Evolutionary conservation across 2,113 vertebrate genomes (phyloP).

Genomic region (Abramis brama): DNA sequence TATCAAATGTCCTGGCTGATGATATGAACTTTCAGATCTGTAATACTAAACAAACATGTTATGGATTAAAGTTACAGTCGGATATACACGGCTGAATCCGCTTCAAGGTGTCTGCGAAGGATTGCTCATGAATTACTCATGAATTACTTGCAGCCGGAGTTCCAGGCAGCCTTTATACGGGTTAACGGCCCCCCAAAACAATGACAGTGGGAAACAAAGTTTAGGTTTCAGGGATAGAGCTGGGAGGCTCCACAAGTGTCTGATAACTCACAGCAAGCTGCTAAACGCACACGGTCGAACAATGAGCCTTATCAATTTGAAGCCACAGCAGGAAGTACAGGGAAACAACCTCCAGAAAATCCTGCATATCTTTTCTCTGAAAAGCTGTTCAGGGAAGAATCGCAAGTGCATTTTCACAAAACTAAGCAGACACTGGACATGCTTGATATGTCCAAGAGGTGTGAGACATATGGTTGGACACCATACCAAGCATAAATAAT

Average conservation of each 20-base stretch:
- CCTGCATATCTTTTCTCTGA: background rate
- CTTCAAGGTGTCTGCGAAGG: background rate
- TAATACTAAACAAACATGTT: conserved; percentile 1
- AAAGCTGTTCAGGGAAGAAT: background rate
- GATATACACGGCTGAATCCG: background rate
- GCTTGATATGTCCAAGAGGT: background rate
- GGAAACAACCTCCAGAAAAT: conserved; percentile 6
- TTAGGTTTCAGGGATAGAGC: background rate
- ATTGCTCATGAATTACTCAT: conserved; percentile 27
- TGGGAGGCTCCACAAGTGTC: conserved; percentile 4
- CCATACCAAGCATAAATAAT: background rate
- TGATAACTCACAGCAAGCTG: conserved; percentile 36
- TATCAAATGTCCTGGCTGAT: background rate
- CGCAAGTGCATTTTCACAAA: background rate
- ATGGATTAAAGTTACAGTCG: conserved; percentile 15
- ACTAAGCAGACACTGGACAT: background rate
- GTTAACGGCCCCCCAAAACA: background rate
- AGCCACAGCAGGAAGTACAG: conserved; percentile 10
- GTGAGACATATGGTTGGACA: background rate
- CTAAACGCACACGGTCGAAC: conserved; percentile 29
- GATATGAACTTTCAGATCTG: conserved; percentile 1
- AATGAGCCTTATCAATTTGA: conserved; percentile 22
- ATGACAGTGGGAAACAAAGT: conserved; percentile 22
- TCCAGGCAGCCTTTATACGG: background rate
- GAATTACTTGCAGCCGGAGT: background rate